These are phyloP conservation scores for Bhutanitis thaidina DNA, from an alignment of 2,888 invertebrate genomes.

Conservation along the genomic window DNA sequence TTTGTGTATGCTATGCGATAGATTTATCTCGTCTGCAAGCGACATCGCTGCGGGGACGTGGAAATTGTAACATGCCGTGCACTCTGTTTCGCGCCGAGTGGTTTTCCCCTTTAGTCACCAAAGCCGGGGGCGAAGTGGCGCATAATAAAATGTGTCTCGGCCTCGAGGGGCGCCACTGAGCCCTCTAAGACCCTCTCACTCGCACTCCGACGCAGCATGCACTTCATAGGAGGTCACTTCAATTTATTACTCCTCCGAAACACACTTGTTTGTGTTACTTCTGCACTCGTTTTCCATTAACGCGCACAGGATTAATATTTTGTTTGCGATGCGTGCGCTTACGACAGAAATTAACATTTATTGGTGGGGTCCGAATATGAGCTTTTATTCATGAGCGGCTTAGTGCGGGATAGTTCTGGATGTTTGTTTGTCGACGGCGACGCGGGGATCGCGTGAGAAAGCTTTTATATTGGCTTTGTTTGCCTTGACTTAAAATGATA, in stretches of 20 bases:
- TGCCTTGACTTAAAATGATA: slow-evolving; percentile 76
- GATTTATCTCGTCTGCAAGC: slow-evolving; percentile 37
- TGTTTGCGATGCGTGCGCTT: slow-evolving; percentile 70
- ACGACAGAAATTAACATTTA: slow-evolving; percentile 78
- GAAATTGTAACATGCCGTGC: slow-evolving; percentile 35
- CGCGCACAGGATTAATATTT: slow-evolving; percentile 75
- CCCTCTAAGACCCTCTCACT: slow-evolving; percentile 28
- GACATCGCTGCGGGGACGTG: slow-evolving; percentile 34
- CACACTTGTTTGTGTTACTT: slow-evolving; percentile 71
- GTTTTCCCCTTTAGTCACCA: slow-evolving; percentile 59
- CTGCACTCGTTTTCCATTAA: slow-evolving; percentile 75
- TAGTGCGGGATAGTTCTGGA: slow-evolving; percentile 70
- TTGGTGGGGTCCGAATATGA: slow-evolving; percentile 71
- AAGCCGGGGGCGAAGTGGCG: slow-evolving; percentile 50
- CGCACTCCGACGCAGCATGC: slow-evolving; percentile 27
- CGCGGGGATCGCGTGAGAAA: slow-evolving; percentile 74
- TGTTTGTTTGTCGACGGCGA: slow-evolving; percentile 71
- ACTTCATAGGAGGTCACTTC: slow-evolving; percentile 51
- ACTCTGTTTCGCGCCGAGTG: slow-evolving; percentile 42
- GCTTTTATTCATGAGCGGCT: slow-evolving; percentile 78
- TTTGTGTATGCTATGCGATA: slow-evolving; percentile 5
- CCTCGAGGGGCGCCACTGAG: slow-evolving; percentile 36
- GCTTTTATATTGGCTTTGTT: slow-evolving; percentile 72
- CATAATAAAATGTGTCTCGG: slow-evolving; percentile 56
- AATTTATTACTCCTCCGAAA: slow-evolving; percentile 63